These are phyloP conservation scores for Malthinus seriepunctatus DNA, from an alignment of 2,888 invertebrate genomes.

Conservation along the genomic window DNA sequence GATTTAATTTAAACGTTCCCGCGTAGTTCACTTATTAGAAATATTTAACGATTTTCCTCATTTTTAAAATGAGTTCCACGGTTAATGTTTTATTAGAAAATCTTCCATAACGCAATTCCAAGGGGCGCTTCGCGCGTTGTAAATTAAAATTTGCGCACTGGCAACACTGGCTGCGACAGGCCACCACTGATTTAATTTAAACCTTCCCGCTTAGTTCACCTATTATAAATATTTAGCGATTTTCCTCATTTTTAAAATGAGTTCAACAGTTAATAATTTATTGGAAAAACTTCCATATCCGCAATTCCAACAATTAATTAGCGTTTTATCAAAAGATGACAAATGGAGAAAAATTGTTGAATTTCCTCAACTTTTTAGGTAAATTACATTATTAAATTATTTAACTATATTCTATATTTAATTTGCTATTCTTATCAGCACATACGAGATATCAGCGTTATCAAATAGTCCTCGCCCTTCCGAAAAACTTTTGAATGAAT, in stretches of 20 bases:
- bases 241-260: neutral
- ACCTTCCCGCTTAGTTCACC: neutral
- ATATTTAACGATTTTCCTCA: neutral
- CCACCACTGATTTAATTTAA: too few species aligned
- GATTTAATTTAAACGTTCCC: too few species aligned
- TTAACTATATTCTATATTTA: neutral
- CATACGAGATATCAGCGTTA: neutral
- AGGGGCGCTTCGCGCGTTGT: too few species aligned
- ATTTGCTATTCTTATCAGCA: neutral
- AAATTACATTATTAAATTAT: neutral
- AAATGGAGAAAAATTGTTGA: neutral
- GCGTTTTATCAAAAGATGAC: neutral
- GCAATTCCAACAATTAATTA: neutral
- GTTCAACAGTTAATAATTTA: neutral
- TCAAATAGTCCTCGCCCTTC: conserved; percentile 21
- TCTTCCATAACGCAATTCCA: neutral
- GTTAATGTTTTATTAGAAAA: neutral
- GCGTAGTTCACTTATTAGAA: neutral
- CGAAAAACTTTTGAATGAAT: conserved; percentile 26
- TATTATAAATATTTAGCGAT: neutral
- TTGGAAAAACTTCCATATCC: neutral
- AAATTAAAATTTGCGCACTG: too few species aligned
- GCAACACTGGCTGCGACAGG: too few species aligned
- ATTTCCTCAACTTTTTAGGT: neutral
- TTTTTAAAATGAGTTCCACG: neutral